These are phyloP conservation scores for Gonioctena quinquepunctata DNA, from an alignment of 1,140 invertebrate genomes.

Conservation along the genomic window DNA sequence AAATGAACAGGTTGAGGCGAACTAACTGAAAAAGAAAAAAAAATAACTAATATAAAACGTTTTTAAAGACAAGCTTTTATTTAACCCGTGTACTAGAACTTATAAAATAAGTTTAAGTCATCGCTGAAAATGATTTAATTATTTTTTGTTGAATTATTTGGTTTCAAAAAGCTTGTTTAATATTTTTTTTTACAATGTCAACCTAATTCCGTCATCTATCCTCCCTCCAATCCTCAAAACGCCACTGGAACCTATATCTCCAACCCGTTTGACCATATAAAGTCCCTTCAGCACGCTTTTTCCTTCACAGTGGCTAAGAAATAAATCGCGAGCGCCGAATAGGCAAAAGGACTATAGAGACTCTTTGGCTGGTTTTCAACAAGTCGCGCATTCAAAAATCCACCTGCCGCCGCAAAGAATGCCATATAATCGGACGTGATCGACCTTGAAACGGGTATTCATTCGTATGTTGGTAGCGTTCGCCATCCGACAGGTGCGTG, in stretches of 20 bases:
- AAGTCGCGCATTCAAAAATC: constrained; percentile 2
- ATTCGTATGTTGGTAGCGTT: neutral
- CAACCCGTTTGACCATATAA: neutral
- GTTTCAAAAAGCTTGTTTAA: no score
- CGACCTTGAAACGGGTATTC: constrained; percentile 5
- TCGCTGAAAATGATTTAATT: no score
- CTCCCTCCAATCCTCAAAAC: neutral
- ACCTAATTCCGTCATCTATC: no score
- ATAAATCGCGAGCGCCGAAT: neutral
- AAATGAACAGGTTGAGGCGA: no score
- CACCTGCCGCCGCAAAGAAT: neutral
- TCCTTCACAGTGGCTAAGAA: neutral
- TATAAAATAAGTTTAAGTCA: no score
- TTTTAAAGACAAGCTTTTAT: no score
- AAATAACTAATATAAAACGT: no score
- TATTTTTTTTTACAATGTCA: no score
- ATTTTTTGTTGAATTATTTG: no score
- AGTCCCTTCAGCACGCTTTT: neutral
- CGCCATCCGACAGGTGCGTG: neutral
- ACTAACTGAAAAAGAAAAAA: no score
- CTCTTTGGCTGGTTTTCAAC: neutral
- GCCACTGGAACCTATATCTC: neutral
- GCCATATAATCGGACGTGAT: constrained; percentile 3
- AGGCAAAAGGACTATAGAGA: neutral
- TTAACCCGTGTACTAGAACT: no score